Evolutionary conservation across 1,140 invertebrate species (phyloP).

Genomic region (Wiebesia pumilae): DNA sequence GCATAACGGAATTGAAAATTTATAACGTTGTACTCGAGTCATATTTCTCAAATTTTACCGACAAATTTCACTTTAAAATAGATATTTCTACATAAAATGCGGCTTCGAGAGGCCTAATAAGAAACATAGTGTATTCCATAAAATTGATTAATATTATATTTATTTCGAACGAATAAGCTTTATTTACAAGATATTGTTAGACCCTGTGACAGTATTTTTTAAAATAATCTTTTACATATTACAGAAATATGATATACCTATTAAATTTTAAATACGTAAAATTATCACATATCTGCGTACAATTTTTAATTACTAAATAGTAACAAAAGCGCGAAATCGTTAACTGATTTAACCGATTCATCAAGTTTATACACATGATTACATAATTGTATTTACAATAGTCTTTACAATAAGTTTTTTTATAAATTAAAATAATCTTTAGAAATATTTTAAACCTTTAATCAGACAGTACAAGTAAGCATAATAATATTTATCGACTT

Average conservation of each 20-base stretch:
- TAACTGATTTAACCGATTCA: neutral
- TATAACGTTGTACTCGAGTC: neutral
- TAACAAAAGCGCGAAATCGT: neutral
- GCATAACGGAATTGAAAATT: conserved; percentile 4
- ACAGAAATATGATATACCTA: neutral
- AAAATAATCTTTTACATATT: neutral
- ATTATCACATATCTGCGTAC: neutral
- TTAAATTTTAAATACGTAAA: neutral
- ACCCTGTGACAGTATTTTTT: neutral
- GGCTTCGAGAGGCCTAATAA: neutral
- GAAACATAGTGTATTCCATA: no score
- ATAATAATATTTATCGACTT: neutral
- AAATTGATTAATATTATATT: neutral
- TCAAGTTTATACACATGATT: neutral
- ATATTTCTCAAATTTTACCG: neutral
- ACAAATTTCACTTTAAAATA: neutral
- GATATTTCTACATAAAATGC: neutral
- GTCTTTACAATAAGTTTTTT: neutral
- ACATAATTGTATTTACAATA: neutral
- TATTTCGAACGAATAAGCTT: neutral
- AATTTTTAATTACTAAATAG: conserved; percentile 16
- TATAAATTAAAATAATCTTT: neutral
- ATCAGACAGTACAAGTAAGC: neutral
- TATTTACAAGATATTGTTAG: neutral
- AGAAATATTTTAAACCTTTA: neutral